Evolutionary conservation across 2,888 invertebrate species (phyloP).

Genomic region (Drosophila austrosaltans): DNA sequence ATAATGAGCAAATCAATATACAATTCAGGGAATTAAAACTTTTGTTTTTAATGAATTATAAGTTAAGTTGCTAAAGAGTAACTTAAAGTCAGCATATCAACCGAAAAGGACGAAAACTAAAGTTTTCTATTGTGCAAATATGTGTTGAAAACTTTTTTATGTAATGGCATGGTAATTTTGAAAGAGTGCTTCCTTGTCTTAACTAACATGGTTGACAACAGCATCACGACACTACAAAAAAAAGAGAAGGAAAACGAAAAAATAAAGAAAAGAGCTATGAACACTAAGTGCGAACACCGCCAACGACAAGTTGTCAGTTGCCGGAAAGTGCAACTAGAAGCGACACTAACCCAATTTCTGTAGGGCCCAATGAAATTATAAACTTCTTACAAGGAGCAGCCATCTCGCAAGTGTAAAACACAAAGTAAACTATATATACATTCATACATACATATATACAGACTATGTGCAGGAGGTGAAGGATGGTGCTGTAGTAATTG

Average conservation of each 20-base stretch:
- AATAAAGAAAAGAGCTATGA: conserved; percentile 23
- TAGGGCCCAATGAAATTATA: conserved; percentile 68
- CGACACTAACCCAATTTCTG: conserved; percentile 66
- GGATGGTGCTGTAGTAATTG: conserved; percentile 36
- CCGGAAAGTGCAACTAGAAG: conserved; percentile 50
- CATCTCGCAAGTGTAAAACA: conserved; percentile 45
- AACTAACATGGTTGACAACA: neutral
- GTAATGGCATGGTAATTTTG: neutral
- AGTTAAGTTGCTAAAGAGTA: neutral
- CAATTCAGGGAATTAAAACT: too few species aligned
- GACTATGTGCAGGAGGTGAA: neutral
- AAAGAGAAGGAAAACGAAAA: conserved; percentile 22
- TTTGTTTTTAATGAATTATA: too few species aligned
- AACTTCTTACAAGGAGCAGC: conserved; percentile 57
- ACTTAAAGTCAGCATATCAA: neutral
- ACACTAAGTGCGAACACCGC: conserved; percentile 41
- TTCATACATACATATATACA: too few species aligned
- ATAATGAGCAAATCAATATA: too few species aligned
- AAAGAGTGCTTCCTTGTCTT: conserved; percentile 5
- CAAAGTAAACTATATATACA: conserved; percentile 6
- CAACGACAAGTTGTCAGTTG: conserved; percentile 50
- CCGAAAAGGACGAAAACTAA: neutral
- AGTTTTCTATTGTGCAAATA: neutral
- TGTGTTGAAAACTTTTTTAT: neutral
- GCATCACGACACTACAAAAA: neutral